These are phyloP conservation scores for Gila orcuttii DNA, from an alignment of 2,113 vertebrate species.

Conservation along the genomic window DNA sequence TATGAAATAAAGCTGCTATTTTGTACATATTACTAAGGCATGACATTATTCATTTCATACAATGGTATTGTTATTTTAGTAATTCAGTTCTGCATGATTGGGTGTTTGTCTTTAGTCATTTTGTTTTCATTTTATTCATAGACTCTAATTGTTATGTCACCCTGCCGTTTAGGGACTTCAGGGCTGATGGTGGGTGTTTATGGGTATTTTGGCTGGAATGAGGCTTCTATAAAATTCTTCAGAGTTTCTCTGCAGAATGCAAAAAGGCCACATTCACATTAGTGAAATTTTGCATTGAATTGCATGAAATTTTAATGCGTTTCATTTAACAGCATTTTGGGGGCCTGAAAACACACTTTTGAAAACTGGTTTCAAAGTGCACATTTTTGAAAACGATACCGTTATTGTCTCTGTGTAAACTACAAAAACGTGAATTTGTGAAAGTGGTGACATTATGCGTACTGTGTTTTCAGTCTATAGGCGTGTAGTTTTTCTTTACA, in stretches of 20 bases:
- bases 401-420: no score
- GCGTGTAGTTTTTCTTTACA: no score
- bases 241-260: neutral
- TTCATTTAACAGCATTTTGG: no score
- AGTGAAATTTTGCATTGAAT: no score
- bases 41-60: neutral
- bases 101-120: neutral
- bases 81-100: conserved; percentile 2
- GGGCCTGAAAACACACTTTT: no score
- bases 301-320: no score
- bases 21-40: neutral
- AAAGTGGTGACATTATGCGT: no score
- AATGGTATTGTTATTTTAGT: neutral
- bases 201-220: neutral
- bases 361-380: no score
- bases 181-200: neutral
- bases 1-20: conserved; percentile 19
- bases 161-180: neutral
- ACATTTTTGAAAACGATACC: no score
- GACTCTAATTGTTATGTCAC: neutral
- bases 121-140: neutral
- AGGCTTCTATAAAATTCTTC: neutral
- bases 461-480: no score
- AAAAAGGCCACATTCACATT: neutral
- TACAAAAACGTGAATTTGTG: no score